These are phyloP conservation scores for Rhyacophila evoluta DNA, from an alignment of 2,888 invertebrate species.

Conservation along the genomic window DNA sequence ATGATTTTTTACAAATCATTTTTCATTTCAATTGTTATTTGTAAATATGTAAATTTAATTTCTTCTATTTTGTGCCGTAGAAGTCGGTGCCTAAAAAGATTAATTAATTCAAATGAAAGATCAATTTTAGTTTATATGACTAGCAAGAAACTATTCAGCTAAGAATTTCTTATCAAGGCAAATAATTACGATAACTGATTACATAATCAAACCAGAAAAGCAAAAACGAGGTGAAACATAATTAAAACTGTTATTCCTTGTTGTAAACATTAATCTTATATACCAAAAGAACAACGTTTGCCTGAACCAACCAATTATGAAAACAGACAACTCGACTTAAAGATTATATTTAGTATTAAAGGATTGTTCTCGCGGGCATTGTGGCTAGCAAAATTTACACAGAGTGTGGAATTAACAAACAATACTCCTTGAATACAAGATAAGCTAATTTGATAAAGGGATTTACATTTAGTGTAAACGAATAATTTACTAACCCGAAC, in stretches of 20 bases:
- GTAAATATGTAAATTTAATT: no score
- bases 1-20: no score
- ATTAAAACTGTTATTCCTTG: background rate
- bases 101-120: no score
- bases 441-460: conserved; percentile 19
- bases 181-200: no score
- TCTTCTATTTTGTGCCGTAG: no score
- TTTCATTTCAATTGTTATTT: no score
- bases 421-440: conserved; percentile 9
- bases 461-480: background rate
- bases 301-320: conserved; percentile 16
- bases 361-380: conserved; percentile 14
- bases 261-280: background rate
- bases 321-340: conserved; percentile 21
- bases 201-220: background rate
- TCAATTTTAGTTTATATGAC: no score
- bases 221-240: background rate
- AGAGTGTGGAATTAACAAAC: conserved; percentile 5
- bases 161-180: no score
- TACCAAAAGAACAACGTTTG: conserved; percentile 3
- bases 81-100: no score
- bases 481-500: background rate
- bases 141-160: no score
- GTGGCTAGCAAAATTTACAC: conserved; percentile 9
- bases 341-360: conserved; percentile 19